Evolutionary conservation across 2,888 invertebrate genomes (phyloP).

Genomic region (Didymodactylos carnosus): DNA sequence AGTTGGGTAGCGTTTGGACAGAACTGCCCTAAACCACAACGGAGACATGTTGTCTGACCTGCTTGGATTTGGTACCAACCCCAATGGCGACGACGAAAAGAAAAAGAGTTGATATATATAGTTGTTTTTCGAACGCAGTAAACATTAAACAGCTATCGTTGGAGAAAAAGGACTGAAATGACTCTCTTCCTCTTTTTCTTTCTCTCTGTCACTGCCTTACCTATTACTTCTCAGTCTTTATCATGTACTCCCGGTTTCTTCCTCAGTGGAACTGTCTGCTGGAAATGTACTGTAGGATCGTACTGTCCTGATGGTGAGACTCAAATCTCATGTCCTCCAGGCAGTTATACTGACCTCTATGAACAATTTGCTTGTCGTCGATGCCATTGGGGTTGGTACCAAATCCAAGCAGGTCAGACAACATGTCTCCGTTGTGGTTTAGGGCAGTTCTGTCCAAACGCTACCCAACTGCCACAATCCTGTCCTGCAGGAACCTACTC

Average conservation of each 20-base stretch:
- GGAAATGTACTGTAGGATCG: background rate
- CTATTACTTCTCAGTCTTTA: background rate
- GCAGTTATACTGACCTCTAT: background rate
- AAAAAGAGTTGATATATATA: background rate
- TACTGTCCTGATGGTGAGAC: background rate
- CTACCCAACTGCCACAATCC: background rate
- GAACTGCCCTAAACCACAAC: background rate
- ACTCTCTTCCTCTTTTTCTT: background rate
- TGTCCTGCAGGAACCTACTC: background rate
- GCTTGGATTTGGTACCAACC: background rate
- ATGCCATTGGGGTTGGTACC: background rate
- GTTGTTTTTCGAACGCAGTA: background rate
- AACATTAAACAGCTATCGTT: background rate
- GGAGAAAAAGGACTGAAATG: background rate
- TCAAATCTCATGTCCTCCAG: background rate
- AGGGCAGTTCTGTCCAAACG: background rate
- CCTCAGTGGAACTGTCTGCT: background rate
- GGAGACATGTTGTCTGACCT: background rate
- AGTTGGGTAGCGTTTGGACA: background rate
- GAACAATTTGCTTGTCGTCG: background rate
- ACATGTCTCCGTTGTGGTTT: background rate
- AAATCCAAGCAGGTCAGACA: background rate
- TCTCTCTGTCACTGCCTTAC: background rate
- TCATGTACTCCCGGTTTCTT: background rate
- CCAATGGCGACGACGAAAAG: background rate